Base-by-base conservation (phyloP, 2,113 vertebrate genomes). In the Microcebus tavaratra region DNA sequence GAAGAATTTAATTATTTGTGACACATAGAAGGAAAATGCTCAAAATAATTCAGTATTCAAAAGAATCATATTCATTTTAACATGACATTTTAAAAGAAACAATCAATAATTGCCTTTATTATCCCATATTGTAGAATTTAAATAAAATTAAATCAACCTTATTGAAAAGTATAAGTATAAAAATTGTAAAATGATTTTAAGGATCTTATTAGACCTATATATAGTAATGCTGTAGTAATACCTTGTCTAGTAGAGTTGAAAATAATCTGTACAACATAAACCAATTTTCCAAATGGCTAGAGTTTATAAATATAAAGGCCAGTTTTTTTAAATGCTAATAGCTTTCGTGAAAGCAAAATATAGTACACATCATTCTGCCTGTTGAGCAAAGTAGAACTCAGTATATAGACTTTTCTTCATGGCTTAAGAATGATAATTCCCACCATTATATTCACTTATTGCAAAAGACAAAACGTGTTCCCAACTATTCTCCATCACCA, bases 51-150 rank as follows among this genome's bases (percentile, higher is more conserved):
- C 36, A 78, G 7, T 85, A 89, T 92, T 95, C 82, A 94, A 96
- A 88, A 65, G 7, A 63, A 75, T 67, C 25, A 76, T 87, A n/a
- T 95, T 91, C 76, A 93, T 95, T 94, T 97, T 95, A 94, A 80
- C 53, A 21, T 75, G 61, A 17, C 25, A 76, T 72, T 92, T 91
- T 75, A 80, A 94, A 88, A 57, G 50, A 96, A 96, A 78, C 55
- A 80, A 45, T 92, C 48, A 83, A 84, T 59, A 25, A 84, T 92
- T 91, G 79, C 5, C 36, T 65, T 96, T 90, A 27, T 82, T 88
- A 90, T 88, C 29, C 36, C 31, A 31, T 75, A 57, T 79, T 70
- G 27, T 83, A 72, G n/a, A 91, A 88, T 92, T 88, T 82, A 94
- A 79, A 91, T 87, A 88, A 61, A 95, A 97, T 90, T 82, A 4